Conservation (phyloP, 2,113 vertebrate genomes). For the Odocoileus virginianus region DNA sequence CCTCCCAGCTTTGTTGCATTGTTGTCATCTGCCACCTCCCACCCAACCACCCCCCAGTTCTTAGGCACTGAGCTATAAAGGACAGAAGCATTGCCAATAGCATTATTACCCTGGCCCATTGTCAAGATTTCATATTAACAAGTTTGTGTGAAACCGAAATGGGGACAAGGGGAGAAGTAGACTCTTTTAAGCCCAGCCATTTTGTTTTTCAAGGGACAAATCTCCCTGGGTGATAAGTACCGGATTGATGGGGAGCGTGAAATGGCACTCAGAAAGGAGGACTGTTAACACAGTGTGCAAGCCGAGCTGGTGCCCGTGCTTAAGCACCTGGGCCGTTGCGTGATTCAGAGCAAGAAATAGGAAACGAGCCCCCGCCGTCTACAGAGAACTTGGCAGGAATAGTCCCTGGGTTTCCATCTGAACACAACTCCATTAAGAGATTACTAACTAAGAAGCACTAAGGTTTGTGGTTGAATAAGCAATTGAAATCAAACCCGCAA, state of each 20-base stretch:
- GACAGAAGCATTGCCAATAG: neutral
- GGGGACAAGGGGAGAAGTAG: constrained; percentile 27
- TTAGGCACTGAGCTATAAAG: neutral
- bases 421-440: constrained; percentile 63
- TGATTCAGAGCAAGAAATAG: constrained; percentile 53
- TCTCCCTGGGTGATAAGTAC: constrained; percentile 68
- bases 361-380: constrained; percentile 51
- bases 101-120: neutral
- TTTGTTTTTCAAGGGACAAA: constrained; percentile 75
- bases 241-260: constrained; percentile 61
- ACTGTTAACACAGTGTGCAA: constrained; percentile 52
- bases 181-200: constrained; percentile 61
- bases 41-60: neutral
- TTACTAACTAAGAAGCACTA: constrained; percentile 53
- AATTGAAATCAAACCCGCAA: constrained; percentile 62
- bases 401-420: constrained; percentile 43
- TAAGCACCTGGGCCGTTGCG: constrained; percentile 40
- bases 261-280: constrained; percentile 44
- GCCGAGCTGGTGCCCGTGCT: constrained; percentile 34
- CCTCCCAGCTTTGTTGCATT: neutral
- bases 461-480: constrained; percentile 53
- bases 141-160: constrained; percentile 29
- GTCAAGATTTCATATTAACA: constrained; percentile 3
- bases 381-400: neutral
- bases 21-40: neutral